Percentiles rank a stretch among this genome's conserved stretches.
Evolutionary conservation across 2,888 invertebrate species (phyloP).

Genomic region (Cordilura impudica): DNA sequence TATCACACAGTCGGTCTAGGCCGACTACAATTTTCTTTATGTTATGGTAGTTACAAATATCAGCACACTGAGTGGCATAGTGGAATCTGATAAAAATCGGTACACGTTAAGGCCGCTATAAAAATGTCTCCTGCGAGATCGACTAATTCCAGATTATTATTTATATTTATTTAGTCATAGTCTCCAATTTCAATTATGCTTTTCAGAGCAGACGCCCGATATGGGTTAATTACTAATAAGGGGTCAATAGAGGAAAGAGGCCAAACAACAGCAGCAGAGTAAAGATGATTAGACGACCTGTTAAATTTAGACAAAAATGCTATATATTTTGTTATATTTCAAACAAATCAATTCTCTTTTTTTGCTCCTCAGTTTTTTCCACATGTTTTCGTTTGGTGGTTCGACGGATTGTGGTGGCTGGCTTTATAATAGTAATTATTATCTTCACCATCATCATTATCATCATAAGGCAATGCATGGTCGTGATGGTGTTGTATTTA

Average conservation of each 20-base stretch:
- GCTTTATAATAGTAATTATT: background rate
- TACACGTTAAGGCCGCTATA: too few species aligned
- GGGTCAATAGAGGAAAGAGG: conserved; percentile 4
- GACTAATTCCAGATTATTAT: too few species aligned
- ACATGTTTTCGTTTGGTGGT: background rate
- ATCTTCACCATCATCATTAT: conserved; percentile 5
- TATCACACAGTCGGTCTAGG: too few species aligned
- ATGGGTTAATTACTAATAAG: conserved; percentile 31
- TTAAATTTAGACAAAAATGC: conserved; percentile 41
- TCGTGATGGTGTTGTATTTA: conserved; percentile 47
- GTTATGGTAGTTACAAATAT: too few species aligned
- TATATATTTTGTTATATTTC: conserved; percentile 11
- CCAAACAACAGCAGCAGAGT: background rate
- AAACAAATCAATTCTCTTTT: background rate
- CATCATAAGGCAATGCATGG: conserved; percentile 16
- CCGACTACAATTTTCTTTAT: too few species aligned
- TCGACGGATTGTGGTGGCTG: background rate
- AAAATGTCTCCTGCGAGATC: too few species aligned
- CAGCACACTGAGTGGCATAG: too few species aligned
- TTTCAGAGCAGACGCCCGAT: too few species aligned
- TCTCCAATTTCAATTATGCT: too few species aligned
- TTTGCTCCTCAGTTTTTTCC: background rate
- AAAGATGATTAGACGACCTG: conserved; percentile 41
- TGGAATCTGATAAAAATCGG: too few species aligned
- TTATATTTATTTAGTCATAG: too few species aligned